Percentiles rank a stretch among this genome's conserved stretches.
These are phyloP conservation scores for Sylvia atricapilla DNA, from an alignment of 2,113 vertebrate species.

Conservation along the genomic window DNA sequence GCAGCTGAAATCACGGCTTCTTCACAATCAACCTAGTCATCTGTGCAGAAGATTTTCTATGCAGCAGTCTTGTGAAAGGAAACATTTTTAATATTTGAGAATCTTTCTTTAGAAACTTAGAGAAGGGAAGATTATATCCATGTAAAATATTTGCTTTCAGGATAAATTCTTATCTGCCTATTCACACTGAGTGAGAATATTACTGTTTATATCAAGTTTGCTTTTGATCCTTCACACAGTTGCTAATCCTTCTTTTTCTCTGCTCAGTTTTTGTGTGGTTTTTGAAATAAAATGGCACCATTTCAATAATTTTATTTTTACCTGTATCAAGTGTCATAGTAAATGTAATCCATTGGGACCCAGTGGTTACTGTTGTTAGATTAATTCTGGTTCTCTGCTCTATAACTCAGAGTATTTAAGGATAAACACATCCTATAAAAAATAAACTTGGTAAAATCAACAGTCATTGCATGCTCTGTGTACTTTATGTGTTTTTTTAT, in stretches of 20 bases:
- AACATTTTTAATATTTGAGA: not conserved
- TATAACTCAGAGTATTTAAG: not conserved
- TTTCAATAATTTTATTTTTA: not conserved
- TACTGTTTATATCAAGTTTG: not conserved
- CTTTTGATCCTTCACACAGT: not conserved
- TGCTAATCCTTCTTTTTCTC: not conserved
- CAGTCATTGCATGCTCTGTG: not conserved
- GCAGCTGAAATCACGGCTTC: not conserved
- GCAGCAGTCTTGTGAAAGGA: not conserved
- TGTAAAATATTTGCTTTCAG: not conserved
- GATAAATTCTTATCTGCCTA: not conserved
- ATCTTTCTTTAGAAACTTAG: not conserved
- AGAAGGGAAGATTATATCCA: not conserved
- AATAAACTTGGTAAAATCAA: not conserved
- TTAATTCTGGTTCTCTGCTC: not conserved
- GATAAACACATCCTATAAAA: not conserved
- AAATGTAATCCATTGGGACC: not conserved
- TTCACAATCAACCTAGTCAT: not conserved
- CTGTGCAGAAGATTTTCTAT: not conserved
- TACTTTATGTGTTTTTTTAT: not conserved
- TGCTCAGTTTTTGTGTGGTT: not conserved
- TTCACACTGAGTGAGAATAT: not conserved
- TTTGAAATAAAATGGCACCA: not conserved
- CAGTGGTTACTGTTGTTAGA: not conserved
- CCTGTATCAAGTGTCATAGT: not conserved